Conservation (phyloP, 2,888 invertebrate genomes). For the Leptopilina drosophilae region DNA sequence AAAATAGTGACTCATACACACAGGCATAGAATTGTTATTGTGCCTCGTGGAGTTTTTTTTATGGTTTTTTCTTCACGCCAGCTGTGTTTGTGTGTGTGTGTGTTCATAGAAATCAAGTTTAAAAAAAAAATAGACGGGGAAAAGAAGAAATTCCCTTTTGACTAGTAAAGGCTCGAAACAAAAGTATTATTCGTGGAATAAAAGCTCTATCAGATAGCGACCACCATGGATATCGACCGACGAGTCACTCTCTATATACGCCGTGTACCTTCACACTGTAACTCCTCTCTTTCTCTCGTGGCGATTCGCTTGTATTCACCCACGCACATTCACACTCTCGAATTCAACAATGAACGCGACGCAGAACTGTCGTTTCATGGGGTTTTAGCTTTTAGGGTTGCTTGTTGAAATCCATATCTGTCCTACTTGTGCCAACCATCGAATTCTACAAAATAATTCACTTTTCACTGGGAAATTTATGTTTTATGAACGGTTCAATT, state of each 20-base stretch:
- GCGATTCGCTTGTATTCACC: conserved; percentile 36
- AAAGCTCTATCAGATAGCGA: conserved; percentile 21
- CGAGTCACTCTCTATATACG: not conserved
- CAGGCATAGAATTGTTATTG: not conserved
- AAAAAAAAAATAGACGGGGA: not conserved
- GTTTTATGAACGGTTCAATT: conserved; percentile 9
- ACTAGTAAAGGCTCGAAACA: conserved; percentile 35
- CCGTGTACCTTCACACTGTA: not conserved
- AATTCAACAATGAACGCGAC: conserved; percentile 1
- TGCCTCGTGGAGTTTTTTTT: conserved; percentile 17
- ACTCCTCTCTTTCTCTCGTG: conserved; percentile 17
- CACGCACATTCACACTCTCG: conserved; percentile 34
- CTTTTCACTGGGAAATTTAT: conserved; percentile 9
- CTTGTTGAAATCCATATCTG: not conserved
- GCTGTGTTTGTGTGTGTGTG: not conserved
- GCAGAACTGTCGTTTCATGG: conserved; percentile 18
- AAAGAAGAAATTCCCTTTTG: conserved; percentile 13
- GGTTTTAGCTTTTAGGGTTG: conserved; percentile 20
- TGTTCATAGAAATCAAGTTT: conserved; percentile 16
- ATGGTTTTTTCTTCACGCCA: not conserved
- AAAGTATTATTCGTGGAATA: conserved; percentile 25
- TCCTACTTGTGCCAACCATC: conserved; percentile 2
- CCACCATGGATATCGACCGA: conserved; percentile 53
- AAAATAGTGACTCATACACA: not conserved
- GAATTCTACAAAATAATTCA: not conserved